Evolutionary conservation across 2,113 vertebrate genomes (phyloP).

Genomic region (Corythoichthys intestinalis): DNA sequence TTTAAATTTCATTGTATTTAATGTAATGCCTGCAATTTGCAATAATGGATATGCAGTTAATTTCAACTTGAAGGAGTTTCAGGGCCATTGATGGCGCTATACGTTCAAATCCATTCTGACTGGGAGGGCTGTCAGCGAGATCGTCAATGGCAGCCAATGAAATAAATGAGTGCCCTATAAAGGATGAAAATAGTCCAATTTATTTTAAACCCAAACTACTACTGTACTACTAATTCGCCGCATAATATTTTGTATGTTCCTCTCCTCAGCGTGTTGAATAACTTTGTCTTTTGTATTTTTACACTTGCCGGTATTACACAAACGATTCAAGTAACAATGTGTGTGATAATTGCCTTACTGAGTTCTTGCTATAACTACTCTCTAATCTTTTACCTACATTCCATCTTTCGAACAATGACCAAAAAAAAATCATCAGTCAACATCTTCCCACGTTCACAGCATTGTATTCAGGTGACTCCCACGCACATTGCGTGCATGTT

Average conservation of each 20-base stretch:
- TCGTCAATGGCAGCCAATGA: neutral
- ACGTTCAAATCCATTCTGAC: too few relatives aligned
- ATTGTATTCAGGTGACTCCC: constrained; percentile 12
- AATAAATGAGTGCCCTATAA: too few relatives aligned
- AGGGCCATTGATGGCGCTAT: too few relatives aligned
- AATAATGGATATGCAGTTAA: too few relatives aligned
- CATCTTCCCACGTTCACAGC: neutral
- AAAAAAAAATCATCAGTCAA: neutral
- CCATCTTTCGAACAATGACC: neutral
- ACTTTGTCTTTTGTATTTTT: neutral
- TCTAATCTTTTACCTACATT: neutral
- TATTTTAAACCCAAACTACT: neutral
- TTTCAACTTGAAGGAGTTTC: too few relatives aligned
- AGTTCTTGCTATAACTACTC: neutral
- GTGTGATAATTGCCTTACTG: neutral
- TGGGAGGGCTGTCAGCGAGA: too few relatives aligned
- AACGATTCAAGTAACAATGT: neutral
- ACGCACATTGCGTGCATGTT: neutral
- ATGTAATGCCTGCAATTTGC: too few relatives aligned
- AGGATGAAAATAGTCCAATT: neutral
- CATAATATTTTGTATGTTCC: neutral
- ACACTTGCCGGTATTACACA: neutral
- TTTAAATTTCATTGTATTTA: too few relatives aligned
- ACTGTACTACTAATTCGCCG: neutral
- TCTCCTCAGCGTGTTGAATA: neutral